Evolutionary conservation across 2,888 invertebrate species (phyloP).

Genomic region (Papilio elwesi): DNA sequence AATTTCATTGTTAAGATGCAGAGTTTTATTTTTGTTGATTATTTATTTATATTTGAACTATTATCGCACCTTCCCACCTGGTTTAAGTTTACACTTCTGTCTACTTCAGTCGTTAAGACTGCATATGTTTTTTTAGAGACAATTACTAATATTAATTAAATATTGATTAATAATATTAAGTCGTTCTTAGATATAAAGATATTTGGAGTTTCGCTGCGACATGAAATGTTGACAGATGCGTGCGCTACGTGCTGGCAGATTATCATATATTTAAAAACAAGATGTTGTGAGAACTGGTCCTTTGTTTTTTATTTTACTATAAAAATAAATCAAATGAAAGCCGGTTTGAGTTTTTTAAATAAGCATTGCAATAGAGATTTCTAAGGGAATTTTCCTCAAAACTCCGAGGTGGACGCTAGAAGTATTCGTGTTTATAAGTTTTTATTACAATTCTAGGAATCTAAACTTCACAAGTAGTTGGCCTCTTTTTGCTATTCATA

Average conservation of each 20-base stretch:
- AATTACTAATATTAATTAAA: too few relatives aligned
- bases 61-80: too few relatives aligned
- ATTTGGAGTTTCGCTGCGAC: conserved; percentile 5
- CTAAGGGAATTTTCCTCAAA: conserved; percentile 10
- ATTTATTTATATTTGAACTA: too few relatives aligned
- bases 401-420: background rate
- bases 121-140: too few relatives aligned
- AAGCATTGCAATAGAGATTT: conserved; percentile 3
- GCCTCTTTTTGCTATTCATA: too few relatives aligned
- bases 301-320: conserved; percentile 21
- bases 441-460: background rate
- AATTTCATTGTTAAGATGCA: too few relatives aligned
- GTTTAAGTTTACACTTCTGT: too few relatives aligned
- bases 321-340: conserved; percentile 10
- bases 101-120: too few relatives aligned
- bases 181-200: background rate
- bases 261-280: conserved; percentile 31
- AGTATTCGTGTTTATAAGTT: background rate
- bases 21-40: too few relatives aligned
- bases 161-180: background rate
- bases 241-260: conserved; percentile 7
- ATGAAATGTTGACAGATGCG: conserved; percentile 7
- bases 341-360: conserved; percentile 14
- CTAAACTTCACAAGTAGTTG: background rate
- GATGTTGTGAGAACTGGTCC: conserved; percentile 29